phyloP scores from a whole-genome alignment of 2,113 vertebrate genomes.

The Suricata suricatta region DNA sequence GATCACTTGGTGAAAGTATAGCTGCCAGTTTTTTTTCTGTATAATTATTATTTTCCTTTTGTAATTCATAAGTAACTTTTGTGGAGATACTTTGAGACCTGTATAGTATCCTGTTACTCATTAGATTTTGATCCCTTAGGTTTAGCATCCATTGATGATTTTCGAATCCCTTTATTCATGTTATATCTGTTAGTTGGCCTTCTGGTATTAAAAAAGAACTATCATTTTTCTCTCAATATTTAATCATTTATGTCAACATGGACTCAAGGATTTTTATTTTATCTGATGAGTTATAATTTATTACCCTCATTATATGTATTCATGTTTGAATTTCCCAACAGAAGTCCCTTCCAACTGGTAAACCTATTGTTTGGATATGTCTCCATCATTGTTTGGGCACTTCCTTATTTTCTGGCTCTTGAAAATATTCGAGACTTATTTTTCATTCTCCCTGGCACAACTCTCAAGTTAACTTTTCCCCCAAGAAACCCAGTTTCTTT shows the following conservation, averaged over 20 bases:
- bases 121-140: neutral
- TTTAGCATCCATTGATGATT: neutral
- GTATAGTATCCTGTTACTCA: neutral
- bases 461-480: neutral
- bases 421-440: neutral
- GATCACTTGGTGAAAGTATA: neutral
- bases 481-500: neutral
- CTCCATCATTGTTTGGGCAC: neutral
- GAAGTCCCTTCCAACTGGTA: neutral
- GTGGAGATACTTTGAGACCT: neutral
- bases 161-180: neutral
- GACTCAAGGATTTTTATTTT: neutral
- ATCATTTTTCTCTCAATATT: neutral
- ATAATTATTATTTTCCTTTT: neutral
- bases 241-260: neutral
- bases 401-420: neutral
- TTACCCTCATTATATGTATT: too few relatives aligned
- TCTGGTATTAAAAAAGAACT: neutral
- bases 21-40: neutral
- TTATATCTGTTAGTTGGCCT: neutral
- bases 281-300: too few relatives aligned
- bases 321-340: neutral
- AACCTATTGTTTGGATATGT: neutral
- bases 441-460: neutral
- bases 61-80: neutral